These are phyloP conservation scores for Atta cephalotes DNA, from an alignment of 1,140 invertebrate species.

Conservation along the genomic window DNA sequence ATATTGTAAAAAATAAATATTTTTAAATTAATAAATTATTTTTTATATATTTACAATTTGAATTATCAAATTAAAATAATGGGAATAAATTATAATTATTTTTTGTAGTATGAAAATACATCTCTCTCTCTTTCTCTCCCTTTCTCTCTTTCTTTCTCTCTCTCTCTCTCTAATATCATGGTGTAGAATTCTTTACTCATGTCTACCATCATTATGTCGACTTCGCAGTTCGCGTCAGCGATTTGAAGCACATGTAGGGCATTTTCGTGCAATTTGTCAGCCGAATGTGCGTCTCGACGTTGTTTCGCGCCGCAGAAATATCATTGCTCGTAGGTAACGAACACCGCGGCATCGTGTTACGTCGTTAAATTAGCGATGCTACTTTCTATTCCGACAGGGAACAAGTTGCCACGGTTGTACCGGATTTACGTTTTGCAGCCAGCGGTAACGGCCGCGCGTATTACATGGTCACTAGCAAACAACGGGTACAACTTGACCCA, in stretches of 20 bases:
- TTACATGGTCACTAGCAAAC: slow-evolving; percentile 59
- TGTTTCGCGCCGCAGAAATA: slow-evolving; percentile 49
- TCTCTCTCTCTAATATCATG: not conserved
- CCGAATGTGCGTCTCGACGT: slow-evolving; percentile 4
- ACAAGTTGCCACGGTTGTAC: slow-evolving; percentile 63
- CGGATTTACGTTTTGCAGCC: slow-evolving; percentile 65
- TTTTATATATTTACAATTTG: not conserved
- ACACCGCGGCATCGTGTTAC: slow-evolving; percentile 46
- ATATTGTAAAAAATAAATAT: too few relatives aligned
- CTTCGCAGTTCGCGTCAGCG: not conserved
- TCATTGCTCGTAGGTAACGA: slow-evolving; percentile 27
- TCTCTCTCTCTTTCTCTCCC: too few relatives aligned
- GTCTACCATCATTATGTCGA: not conserved
- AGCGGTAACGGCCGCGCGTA: slow-evolving; percentile 10
- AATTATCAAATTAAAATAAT: not conserved
- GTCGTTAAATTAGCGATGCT: slow-evolving; percentile 66
- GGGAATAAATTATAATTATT: not conserved
- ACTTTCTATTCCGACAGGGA: slow-evolving; percentile 64
- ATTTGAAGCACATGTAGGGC: slow-evolving; percentile 5
- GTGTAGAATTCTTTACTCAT: not conserved
- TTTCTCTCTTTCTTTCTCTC: too few relatives aligned
- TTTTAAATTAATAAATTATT: not conserved
- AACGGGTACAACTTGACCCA: slow-evolving; percentile 73
- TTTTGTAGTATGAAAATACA: not conserved
- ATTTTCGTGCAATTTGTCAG: slow-evolving; percentile 13